Evolutionary conservation across 2,113 vertebrate genomes (phyloP).

Genomic region (Promerops cafer): DNA sequence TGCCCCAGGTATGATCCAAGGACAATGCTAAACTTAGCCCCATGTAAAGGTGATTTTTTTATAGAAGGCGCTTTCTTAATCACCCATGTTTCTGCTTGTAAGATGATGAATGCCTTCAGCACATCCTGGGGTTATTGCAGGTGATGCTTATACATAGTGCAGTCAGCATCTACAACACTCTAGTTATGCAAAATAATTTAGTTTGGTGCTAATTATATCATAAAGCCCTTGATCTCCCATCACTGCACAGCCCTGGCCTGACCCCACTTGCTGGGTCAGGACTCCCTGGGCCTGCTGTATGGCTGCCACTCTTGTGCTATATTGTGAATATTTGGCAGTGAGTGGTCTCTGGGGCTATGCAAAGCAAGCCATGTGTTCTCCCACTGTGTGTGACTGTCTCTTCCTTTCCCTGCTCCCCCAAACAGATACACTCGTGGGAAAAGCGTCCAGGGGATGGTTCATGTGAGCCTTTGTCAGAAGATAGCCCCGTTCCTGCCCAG

Average conservation of each 20-base stretch:
- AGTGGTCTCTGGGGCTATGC: neutral
- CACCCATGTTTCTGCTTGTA: neutral
- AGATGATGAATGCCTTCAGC: neutral
- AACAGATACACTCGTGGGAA: conserved; percentile 53
- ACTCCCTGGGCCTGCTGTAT: neutral
- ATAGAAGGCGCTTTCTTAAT: neutral
- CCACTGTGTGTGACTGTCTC: neutral
- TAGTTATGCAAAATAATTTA: neutral
- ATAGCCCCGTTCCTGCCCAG: neutral
- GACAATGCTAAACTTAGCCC: neutral
- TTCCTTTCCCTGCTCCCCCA: neutral
- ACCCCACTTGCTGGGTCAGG: neutral
- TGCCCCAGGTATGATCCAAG: neutral
- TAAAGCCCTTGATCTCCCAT: neutral
- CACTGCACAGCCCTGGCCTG: neutral
- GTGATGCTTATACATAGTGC: neutral
- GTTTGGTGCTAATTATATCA: neutral
- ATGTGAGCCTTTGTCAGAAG: conserved; percentile 48
- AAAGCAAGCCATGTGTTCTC: neutral
- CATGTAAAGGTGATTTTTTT: neutral
- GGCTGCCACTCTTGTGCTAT: neutral
- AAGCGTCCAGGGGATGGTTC: neutral
- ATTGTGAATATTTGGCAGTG: rapidly evolving
- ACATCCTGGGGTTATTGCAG: neutral
- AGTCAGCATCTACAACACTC: neutral